Evolutionary conservation across 2,888 invertebrate species (phyloP), one percentile per base, ranked within the genome.

Genomic region (Erebia epiphron): DNA sequence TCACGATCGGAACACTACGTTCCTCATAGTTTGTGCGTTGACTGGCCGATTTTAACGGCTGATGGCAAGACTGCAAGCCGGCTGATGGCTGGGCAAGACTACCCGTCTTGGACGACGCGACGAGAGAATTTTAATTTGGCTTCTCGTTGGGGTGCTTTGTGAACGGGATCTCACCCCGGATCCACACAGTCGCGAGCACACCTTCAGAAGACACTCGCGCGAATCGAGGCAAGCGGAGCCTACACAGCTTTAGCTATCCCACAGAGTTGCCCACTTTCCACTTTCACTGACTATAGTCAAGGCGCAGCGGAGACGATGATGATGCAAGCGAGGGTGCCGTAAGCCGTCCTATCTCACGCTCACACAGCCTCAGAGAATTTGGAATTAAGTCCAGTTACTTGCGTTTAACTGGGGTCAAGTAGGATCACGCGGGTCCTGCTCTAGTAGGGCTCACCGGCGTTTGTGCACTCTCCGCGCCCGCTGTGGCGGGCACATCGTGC

Each of bases 371-470:
- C 16, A 57, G 11, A 13, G 13, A 26, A 21, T 14, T 14, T 2
- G 21, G 26, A 3, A 14, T 21, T 46, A 49, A 9, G 62, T 62
- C 21, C 49, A 14, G 41, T 71, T 16, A 13, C 18, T 2, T 21
- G 56, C 13, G 41, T 64, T 52, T 3, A 8, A 21, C 49, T 46
- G 16, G 18, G 56, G 21, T 35, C 46, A 16, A 71, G 77, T 79
- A 81, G 79, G 80, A 83, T 88, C 87, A 88, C 86, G 87, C 80
- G 75, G 78, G 79, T 61, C 76, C 80, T 77, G 81, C 78, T 61
- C 79, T 73, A 62, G 78, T 75, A 67, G 75, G 73, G 79, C 83
- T 84, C 82, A 83, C 84, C 79, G 77, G 11, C 41, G 52, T 26
- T 10, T 9, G 75, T 14, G 67, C 62, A 50, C 49, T 52, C 35